A percentile compares a stretch with the other conserved stretches of the same genome.
These are phyloP conservation scores for Carduelis carduelis DNA, from an alignment of 2,797 vertebrate species.

Conservation along the genomic window DNA sequence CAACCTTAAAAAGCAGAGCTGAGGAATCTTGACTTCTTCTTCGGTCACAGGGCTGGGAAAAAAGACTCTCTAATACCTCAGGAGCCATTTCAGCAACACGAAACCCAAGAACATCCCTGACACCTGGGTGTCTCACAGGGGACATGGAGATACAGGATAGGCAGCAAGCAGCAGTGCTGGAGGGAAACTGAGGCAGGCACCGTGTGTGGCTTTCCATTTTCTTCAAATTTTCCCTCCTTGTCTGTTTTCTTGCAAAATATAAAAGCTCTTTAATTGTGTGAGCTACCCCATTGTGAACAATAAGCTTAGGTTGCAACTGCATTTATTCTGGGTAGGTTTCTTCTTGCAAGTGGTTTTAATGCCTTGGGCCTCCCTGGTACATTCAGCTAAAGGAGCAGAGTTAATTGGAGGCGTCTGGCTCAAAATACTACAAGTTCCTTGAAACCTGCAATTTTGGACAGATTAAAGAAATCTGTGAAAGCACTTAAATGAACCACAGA, in stretches of 20 bases:
- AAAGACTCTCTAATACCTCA: too few relatives aligned
- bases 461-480: slow-evolving; percentile 35
- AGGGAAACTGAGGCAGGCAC: background rate
- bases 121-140: background rate
- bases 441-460: slow-evolving; percentile 45
- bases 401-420: slow-evolving; percentile 43
- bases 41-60: too few relatives aligned
- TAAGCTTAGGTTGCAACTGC: slow-evolving; percentile 4
- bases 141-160: accelerated
- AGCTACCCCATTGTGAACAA: background rate
- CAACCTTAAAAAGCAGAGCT: too few relatives aligned
- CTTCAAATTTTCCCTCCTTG: accelerated
- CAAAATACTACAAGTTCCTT: background rate
- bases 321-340: slow-evolving; percentile 20
- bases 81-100: too few relatives aligned
- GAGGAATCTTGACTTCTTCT: too few relatives aligned
- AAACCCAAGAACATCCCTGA: background rate
- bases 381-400: background rate
- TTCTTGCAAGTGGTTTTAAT: background rate
- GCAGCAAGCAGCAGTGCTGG: background rate
- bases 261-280: background rate
- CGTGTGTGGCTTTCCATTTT: background rate
- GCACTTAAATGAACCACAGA: background rate
- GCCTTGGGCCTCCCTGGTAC: background rate
- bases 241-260: background rate